Percentiles rank a stretch among this genome's conserved stretches.
Conservation (phyloP, 2,888 invertebrate genomes). For the Tinea trinotella region DNA sequence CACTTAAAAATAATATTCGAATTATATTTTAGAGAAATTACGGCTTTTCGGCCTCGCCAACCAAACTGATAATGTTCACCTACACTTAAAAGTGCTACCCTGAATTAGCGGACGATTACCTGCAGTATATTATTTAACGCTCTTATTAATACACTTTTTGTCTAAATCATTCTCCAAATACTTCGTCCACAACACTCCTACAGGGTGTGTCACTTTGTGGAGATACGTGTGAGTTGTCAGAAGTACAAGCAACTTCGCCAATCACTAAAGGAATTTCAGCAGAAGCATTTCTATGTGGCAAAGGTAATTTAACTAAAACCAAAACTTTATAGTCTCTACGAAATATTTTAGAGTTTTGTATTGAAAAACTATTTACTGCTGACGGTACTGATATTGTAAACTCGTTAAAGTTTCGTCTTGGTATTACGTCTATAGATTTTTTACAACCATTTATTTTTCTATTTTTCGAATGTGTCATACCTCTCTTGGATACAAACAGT, state of each 20-base stretch:
- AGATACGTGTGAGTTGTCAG: too few species aligned
- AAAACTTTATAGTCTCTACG: constrained; percentile 13
- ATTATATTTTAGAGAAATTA: too few species aligned
- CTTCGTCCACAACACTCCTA: too few species aligned
- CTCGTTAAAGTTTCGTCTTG: not conserved
- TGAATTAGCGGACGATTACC: too few species aligned
- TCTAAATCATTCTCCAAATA: too few species aligned
- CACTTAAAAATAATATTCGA: too few species aligned
- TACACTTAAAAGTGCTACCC: too few species aligned
- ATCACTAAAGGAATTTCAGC: constrained; percentile 19
- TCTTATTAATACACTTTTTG: too few species aligned
- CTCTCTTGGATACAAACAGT: not conserved
- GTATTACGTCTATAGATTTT: not conserved
- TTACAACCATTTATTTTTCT: constrained; percentile 12
- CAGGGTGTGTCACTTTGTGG: too few species aligned
- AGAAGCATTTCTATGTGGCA: constrained; percentile 16
- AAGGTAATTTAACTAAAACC: constrained; percentile 7
- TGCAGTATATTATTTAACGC: too few species aligned
- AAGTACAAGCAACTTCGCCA: not conserved
- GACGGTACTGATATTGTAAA: not conserved
- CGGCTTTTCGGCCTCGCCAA: too few species aligned
- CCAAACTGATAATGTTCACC: too few species aligned
- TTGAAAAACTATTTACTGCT: not conserved
- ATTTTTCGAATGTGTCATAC: not conserved
- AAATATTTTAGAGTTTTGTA: constrained; percentile 18